Evolutionary conservation across 2,113 vertebrate species (phyloP), one percentile per base, ranked within the genome.

Genomic region (Oryzias melastigma): DNA sequence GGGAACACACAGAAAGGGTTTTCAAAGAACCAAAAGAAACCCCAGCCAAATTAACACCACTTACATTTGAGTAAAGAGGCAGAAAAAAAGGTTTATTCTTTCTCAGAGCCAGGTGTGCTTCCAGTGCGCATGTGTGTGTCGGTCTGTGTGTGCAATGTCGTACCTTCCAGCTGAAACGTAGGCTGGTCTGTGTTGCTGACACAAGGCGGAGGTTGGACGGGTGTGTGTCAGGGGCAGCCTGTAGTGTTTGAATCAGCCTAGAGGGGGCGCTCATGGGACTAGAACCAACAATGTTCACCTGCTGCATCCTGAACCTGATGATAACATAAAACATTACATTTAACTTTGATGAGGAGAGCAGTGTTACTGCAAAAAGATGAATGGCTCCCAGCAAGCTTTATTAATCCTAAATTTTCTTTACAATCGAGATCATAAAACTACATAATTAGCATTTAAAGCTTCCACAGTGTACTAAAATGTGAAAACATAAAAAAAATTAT

Each of bases 161-260:
- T 80, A 97, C 96, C 96, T 93, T 92, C 96, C 96, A 98, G 61
- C 88, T 92, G 27, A 98, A 88, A 83, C 87, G 85, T 55, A 98
- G 89, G 80, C 95, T 97, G 78, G 94, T 98, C 89, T 96, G 94
- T 3, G 95, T 95, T 54, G 94, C 93, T 0, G 94, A 94, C 51
- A 94, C 89, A 41, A 95, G 91, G 0, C 89, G 94, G 68, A 98
- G 72, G 17, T 94, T 95, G 14, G 91, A 86, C 0, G 96, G 96
- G 18, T 92, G 88, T 3, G 90, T 82, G 1, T 98, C 95, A 0
- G 96, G 96, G 0, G 96, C 93, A 0, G 94, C 95, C 85, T 97
- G 96, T 63, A 98, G 84, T 0, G 96, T 98, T 84, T 97, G 94
- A 78, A 98, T 98, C 62, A 96, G 81, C 2, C 96, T 89, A 27